Evolutionary conservation across 2,113 vertebrate species (phyloP), one percentile per base, ranked within the genome.

Genomic region (Platichthys stellatus): DNA sequence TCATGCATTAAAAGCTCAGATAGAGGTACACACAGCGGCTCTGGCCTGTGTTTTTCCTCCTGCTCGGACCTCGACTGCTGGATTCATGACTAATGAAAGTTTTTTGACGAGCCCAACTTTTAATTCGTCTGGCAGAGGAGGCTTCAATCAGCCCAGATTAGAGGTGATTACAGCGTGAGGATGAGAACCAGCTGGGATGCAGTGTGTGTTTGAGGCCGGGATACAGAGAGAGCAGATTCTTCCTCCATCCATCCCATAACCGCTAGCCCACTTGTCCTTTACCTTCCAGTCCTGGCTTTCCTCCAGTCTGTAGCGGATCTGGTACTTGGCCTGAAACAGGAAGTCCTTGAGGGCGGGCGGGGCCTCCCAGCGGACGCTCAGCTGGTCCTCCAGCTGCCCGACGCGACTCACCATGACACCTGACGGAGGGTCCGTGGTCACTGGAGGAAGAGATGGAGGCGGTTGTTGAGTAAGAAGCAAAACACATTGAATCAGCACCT

Each of bases 261-360:
- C 21, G 20, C 40, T 35, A 17, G 20, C 4, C 63, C 63, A 53
- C 31, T 47, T 45, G 51, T 53, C 63, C 62, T 59, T 59, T 93
- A 99, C 98, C 98, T 99, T 99, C 98, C 98, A 99, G 80, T 98
- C 96, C 12, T 94, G 94, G 86, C 96, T 98, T 90, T 98, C 96
- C 91, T 99, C 97, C 82, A 99, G 96, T 0, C 97, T 95, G 93
- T 99, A 99, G 86, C 98, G 96, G 91, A 99, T 99, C 95, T 99
- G 98, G 90, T 99, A 99, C 90, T 99, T 99, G 93, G 97, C 97
- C 92, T 98, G 97, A 83, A 99, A 99, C 35, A 99, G 95, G 91
- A 98, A 99, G 88, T 99, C 98, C 86, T 97, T 98, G 64, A 99
- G 95, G 3, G 97, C 97, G 0, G 97, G 96, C 0, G 97, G 97